Percentiles rank a stretch among this genome's conserved stretches.
Conservation (phyloP, 1,140 invertebrate species). For the Fopius arisanus region DNA sequence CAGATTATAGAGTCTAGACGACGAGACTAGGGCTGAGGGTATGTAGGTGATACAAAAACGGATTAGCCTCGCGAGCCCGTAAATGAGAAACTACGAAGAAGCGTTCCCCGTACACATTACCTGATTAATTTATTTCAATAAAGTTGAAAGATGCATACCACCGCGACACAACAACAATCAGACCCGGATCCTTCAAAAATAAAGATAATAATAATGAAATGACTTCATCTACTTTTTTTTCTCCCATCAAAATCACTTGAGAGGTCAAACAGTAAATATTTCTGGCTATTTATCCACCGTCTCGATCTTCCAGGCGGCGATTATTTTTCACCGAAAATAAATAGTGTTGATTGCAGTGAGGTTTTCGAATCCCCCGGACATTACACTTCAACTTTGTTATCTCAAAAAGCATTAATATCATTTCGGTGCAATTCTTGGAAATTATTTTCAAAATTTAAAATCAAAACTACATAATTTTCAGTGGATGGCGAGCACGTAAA, state of each 20-base stretch:
- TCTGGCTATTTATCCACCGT: background rate
- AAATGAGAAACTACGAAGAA: background rate
- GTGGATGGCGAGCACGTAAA: too few species aligned
- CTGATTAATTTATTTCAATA: background rate
- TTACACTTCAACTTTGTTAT: background rate
- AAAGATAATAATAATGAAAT: background rate
- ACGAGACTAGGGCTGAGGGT: background rate
- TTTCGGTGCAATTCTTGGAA: background rate
- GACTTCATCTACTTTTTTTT: background rate
- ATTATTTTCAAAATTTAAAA: background rate
- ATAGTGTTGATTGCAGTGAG: background rate
- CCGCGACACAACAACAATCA: background rate
- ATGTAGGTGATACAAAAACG: conserved; percentile 6
- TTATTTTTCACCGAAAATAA: background rate
- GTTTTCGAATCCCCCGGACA: background rate
- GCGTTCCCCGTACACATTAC: background rate
- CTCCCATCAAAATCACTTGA: background rate
- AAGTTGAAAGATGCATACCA: too few species aligned
- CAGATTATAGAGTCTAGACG: conserved; percentile 18
- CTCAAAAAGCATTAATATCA: background rate
- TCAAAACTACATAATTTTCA: too few species aligned
- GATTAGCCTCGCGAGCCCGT: background rate
- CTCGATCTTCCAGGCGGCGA: background rate
- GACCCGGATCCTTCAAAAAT: background rate
- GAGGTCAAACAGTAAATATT: background rate